Conservation (phyloP, 2,797 vertebrate species). For the Dromococcyx pavoninus region DNA sequence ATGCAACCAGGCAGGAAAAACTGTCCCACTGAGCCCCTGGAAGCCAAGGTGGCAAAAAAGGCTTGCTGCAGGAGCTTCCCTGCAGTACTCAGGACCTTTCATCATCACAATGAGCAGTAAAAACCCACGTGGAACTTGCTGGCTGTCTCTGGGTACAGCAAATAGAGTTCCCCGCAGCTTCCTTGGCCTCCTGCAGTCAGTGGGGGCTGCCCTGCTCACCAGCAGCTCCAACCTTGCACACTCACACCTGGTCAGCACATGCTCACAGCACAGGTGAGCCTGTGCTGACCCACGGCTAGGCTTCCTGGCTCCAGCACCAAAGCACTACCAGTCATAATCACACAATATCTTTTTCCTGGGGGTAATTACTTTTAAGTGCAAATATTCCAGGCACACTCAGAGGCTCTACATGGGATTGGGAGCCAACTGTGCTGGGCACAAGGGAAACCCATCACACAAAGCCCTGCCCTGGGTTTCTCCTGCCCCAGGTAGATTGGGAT, state of each 20-base stretch:
- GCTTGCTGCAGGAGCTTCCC: rapidly evolving
- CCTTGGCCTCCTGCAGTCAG: rapidly evolving
- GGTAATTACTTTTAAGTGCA: not conserved
- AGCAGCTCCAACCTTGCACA: rapidly evolving
- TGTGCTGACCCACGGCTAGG: not conserved
- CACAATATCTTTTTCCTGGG: not conserved
- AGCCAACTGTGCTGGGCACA: not conserved
- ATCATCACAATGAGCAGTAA: rapidly evolving
- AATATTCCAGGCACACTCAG: not conserved
- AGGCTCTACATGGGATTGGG: not conserved
- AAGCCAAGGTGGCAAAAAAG: rapidly evolving
- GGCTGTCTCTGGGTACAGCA: not conserved
- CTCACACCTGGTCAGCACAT: not conserved
- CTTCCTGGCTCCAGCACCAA: not conserved
- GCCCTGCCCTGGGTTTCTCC: not conserved
- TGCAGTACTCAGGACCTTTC: rapidly evolving
- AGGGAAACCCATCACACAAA: not conserved
- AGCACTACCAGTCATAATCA: not conserved
- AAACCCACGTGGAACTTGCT: not conserved
- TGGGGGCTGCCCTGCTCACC: not conserved
- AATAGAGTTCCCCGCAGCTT: rapidly evolving
- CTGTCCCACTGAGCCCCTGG: not conserved
- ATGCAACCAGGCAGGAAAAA: rapidly evolving
- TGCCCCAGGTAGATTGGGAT: not conserved
- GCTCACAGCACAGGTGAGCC: not conserved